Conservation (phyloP, 2,113 vertebrate species). For the Marmota monax region DNA sequence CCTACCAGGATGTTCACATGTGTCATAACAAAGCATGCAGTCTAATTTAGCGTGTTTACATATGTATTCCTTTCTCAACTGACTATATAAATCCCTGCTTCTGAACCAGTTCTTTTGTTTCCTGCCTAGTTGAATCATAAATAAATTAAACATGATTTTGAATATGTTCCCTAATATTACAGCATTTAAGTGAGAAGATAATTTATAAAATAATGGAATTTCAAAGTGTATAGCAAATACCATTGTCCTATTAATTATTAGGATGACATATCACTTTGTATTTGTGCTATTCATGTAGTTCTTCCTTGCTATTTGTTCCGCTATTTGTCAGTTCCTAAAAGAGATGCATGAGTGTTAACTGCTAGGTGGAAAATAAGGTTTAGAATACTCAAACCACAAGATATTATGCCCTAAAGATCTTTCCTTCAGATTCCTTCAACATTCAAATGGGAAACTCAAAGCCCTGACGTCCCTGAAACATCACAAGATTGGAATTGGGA, state of each 20-base stretch:
- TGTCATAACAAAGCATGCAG: rapidly evolving
- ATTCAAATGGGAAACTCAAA: neutral
- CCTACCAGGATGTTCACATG: too few relatives aligned
- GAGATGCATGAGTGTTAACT: too few relatives aligned
- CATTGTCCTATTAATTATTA: neutral
- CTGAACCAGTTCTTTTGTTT: neutral
- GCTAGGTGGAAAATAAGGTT: neutral
- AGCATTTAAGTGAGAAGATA: neutral
- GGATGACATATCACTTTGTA: too few relatives aligned
- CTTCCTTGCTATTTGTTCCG: neutral
- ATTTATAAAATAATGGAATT: neutral
- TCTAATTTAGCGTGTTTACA: too few relatives aligned
- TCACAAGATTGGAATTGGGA: neutral
- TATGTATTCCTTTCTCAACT: neutral
- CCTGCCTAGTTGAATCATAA: neutral
- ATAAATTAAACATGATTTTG: neutral
- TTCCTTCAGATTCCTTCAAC: neutral
- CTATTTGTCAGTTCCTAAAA: neutral
- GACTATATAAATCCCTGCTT: neutral
- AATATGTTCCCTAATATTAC: neutral
- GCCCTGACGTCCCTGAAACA: neutral
- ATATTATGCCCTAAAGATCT: neutral
- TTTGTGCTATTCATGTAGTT: neutral
- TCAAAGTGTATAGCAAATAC: neutral
- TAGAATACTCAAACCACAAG: neutral